These are phyloP conservation scores for Xerus rutilus DNA, from an alignment of 2,797 vertebrate genomes.

Conservation along the genomic window DNA sequence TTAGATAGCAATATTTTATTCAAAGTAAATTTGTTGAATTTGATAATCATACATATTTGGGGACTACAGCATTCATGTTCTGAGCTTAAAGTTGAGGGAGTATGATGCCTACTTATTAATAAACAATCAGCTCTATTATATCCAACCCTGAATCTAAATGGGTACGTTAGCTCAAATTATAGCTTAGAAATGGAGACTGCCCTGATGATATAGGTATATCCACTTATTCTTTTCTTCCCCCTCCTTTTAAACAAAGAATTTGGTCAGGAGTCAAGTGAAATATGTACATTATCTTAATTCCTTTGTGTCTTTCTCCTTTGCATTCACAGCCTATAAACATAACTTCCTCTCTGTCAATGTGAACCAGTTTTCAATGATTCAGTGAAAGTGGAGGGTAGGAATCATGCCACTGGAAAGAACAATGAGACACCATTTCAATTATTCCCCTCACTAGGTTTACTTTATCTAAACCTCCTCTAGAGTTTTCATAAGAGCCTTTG, in stretches of 20 bases:
- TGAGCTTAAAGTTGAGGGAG: not conserved
- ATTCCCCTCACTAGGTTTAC: constrained; percentile 27
- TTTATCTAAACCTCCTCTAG: constrained; percentile 40
- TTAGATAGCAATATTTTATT: not conserved
- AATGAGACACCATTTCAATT: constrained; percentile 7
- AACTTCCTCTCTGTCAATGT: not conserved
- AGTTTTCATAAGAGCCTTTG: constrained; percentile 45
- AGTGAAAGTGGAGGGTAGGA: not conserved
- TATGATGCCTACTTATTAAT: not conserved
- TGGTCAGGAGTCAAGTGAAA: not conserved
- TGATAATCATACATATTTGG: not conserved
- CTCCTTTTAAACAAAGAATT: not conserved
- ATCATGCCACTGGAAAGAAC: constrained; percentile 8
- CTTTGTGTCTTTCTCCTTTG: not conserved
- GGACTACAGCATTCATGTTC: not conserved
- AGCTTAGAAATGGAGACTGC: not conserved
- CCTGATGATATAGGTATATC: not conserved
- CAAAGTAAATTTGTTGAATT: not conserved
- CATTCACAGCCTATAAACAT: not conserved
- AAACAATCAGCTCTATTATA: not conserved
- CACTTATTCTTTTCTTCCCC: not conserved
- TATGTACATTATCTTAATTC: not conserved
- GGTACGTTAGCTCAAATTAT: not conserved
- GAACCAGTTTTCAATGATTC: not conserved
- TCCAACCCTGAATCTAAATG: not conserved